Percentiles rank a stretch among this genome's conserved stretches.
Conservation (phyloP, 2,888 invertebrate species). For the Patella pellucida region DNA sequence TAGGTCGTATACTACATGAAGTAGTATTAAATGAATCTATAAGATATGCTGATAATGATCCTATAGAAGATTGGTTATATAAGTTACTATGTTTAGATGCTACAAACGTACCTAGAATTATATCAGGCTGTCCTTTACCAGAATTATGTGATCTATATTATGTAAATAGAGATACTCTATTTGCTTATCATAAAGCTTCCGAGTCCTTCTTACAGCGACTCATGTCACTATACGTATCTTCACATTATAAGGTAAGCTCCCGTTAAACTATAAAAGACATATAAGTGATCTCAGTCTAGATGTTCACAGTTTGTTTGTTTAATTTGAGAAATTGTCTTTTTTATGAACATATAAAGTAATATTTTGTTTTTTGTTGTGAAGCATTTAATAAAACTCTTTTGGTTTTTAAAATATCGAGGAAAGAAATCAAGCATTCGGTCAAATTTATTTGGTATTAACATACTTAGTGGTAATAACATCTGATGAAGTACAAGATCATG, state of each 20-base stretch:
- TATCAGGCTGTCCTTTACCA: conserved; percentile 90
- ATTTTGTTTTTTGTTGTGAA: no score
- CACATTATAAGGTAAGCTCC: conserved; percentile 88
- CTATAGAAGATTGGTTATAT: conserved; percentile 92
- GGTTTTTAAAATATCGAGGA: no score
- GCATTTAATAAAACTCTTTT: no score
- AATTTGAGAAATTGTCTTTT: no score
- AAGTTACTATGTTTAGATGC: conserved; percentile 92
- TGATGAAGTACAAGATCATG: no score
- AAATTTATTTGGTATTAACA: no score
- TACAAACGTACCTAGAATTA: conserved; percentile 77
- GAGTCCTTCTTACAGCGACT: conserved; percentile 89
- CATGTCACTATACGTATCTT: conserved; percentile 94
- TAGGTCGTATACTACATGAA: conserved; percentile 72
- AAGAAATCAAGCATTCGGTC: no score
- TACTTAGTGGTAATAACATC: no score
- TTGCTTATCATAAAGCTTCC: conserved; percentile 92
- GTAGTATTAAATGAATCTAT: conserved; percentile 91
- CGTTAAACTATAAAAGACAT: no score
- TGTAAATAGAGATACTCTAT: conserved; percentile 87
- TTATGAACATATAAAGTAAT: no score
- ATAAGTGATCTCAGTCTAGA: no score
- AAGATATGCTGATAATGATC: conserved; percentile 86
- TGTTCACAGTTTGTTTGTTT: no score
- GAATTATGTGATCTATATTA: conserved; percentile 85